Evolutionary conservation across 2,888 invertebrate species (phyloP), one percentile per base, ranked within the genome.

Genomic region (Sycophila texana): DNA sequence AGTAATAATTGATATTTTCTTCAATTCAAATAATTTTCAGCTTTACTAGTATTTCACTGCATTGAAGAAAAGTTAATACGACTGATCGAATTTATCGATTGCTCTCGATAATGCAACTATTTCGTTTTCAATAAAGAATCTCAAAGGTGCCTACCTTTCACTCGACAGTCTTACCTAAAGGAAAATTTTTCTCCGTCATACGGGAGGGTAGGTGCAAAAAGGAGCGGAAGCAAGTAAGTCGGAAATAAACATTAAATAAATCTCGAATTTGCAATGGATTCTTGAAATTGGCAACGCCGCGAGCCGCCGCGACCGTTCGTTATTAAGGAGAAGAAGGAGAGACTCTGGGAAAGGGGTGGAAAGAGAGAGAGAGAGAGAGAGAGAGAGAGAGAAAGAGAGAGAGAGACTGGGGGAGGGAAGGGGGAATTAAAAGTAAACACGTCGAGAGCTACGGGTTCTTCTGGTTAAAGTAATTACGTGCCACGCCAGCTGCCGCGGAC

Each of bases 391-490:
- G n/a, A n/a, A n/a, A 74, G 58, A 53, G 66, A 47, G 65, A 16
- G 39, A 61, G 72, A 16, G 67, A 51, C 81, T 58, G 76, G 60
- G 14, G 57, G 74, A 81, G 78, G 74, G 72, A 71, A 70, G 77
- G 83, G 83, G 85, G 85, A 88, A 88, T 88, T 87, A 87, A 88
- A 88, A 88, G 88, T 88, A 88, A 88, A 88, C 87, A 88, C 85
- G 86, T 85, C 81, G 82, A 84, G 84, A 81, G 86, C 87, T 86
- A 86, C 87, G 87, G 86, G 88, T 87, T 88, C 88, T 88, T 88
- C 87, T 87, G 89, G 89, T 89, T 89, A 89, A 88, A 89, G 89
- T 89, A 89, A 89, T 89, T 89, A 89, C 89, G 88, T 87, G 88
- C 86, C 87, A 86, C 89, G 88, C 89, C 89, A 89, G 89, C 89